Evolutionary conservation across 64 coral and sea anemone genomes (phyloP), one percentile per base, ranked within the genome.

Genomic region (Actinia equina): DNA sequence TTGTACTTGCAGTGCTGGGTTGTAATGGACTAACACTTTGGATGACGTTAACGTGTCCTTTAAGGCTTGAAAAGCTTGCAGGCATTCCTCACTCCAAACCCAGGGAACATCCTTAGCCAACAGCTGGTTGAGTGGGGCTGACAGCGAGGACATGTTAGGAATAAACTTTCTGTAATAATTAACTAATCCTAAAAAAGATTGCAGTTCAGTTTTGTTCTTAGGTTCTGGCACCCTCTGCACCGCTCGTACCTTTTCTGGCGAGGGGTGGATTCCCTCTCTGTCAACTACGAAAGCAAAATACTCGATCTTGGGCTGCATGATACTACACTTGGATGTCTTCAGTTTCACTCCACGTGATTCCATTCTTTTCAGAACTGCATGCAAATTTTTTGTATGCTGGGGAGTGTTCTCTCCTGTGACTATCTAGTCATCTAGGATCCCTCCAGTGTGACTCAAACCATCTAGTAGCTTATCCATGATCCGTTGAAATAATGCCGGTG

Each of bases 81-180:
- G 8, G 76, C 87, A 88, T 20, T 88, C 87, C 5, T 26, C 18
- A 20, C 74, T 88, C 87, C 87, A 88, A 57, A 52, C 57, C 87
- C 77, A 88, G 10, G 51, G 87, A 8, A 58, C 43, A 42, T 88
- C 52, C 53, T 88, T 88, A 37, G 77, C 19, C 7, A 88, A 30
- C 16, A 81, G 57, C 11, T 88, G 52, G 27, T 78, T 88, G 2
- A 88, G 57, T 80, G 87, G 74, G 37, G n/a, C 60, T 4, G 43
- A 25, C 55, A 88, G 5, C 25, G 52, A 54, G 27, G 87, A 81
- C 87, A 88, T 60, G 2, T 59, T 88, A 16, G 76, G 77, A 60
- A 80, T 80, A 88, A 88, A 88, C 25, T 88, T 88, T 3, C 87
- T n/a, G 77, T 88, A 88, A 52, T 88, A 88, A n/a, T n/a, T n/a